Evolutionary conservation across 1,140 invertebrate genomes (phyloP), one percentile per base, ranked within the genome.

Genomic region (Cepaea nemoralis): DNA sequence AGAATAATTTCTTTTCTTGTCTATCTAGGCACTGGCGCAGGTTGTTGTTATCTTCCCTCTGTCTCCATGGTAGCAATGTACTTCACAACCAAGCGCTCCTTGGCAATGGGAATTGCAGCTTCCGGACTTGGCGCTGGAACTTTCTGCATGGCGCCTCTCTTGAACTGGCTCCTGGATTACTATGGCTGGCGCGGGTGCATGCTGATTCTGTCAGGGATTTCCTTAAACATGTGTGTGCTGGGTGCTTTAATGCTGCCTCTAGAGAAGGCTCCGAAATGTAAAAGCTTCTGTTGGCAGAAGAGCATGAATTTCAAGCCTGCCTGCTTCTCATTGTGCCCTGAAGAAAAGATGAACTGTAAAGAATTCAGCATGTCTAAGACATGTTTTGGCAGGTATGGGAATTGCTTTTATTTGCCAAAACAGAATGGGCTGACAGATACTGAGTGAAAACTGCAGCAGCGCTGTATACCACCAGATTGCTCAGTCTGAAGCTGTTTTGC

Each of bases 101-200:
- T 84, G 31, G 83, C 83, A 42, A 71, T 80, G 39, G 74, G 71
- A 1, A 45, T 84, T 31, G 76, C 69, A 39, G 67, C 74, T n/a
- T 79, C 78, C n/a, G 83, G 83, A 31, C 45, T 78, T 27, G 79
- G 83, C 24, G 76, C 71, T 22, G 83, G 83, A 24, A 59, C 59
- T 27, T 45, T 84, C n/a, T 66, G 71, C 24, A 39, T 82, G 55
- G 78, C 80, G 8, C 83, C 75, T 0, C 45, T 84, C 22, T 8
- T 82, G 24, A 76, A 77, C 45, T 79, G 42, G 55, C 45, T 84
- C n/a, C 31, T 84, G 0, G 50, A 45, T 27, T 50, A 67, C 31
- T 84, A 79, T 73, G 83, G 83, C 0, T 77, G 80, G 70, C 37
- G 42, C 5, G 83, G 83, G n/a, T n/a, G 59, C 22, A 67, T 84